Conservation (phyloP, 2,113 vertebrate species). For the Cochlearius cochlearius region DNA sequence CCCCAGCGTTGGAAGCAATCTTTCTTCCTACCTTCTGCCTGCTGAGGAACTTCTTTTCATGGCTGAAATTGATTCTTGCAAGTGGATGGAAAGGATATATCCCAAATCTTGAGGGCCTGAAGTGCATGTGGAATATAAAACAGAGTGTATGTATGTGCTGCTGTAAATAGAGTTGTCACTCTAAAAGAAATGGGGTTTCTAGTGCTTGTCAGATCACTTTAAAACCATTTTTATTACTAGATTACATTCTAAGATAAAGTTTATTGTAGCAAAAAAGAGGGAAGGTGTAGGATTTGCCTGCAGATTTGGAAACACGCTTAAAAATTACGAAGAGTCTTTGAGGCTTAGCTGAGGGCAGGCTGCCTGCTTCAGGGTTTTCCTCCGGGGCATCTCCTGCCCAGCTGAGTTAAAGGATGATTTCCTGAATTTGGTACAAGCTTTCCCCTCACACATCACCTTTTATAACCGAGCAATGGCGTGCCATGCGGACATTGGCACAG, state of each 20-base stretch:
- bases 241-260: conserved; percentile 60
- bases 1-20: accelerated
- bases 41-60: neutral
- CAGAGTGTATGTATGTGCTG: neutral
- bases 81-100: conserved; percentile 1
- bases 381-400: neutral
- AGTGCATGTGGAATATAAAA: neutral
- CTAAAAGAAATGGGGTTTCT: conserved; percentile 35
- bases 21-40: neutral
- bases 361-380: neutral
- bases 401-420: neutral
- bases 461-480: neutral
- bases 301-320: conserved; percentile 23
- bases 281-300: conserved; percentile 39
- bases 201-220: conserved; percentile 54
- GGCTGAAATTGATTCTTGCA: neutral
- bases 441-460: neutral
- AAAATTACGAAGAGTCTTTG: conserved; percentile 4
- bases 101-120: conserved; percentile 13
- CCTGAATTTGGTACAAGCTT: neutral
- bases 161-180: conserved; percentile 60
- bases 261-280: conserved; percentile 42
- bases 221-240: conserved; percentile 64
- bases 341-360: neutral
- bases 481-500: neutral